phyloP scores from a whole-genome alignment of 2,797 vertebrate genomes.

The Aplochiton taeniatus region DNA sequence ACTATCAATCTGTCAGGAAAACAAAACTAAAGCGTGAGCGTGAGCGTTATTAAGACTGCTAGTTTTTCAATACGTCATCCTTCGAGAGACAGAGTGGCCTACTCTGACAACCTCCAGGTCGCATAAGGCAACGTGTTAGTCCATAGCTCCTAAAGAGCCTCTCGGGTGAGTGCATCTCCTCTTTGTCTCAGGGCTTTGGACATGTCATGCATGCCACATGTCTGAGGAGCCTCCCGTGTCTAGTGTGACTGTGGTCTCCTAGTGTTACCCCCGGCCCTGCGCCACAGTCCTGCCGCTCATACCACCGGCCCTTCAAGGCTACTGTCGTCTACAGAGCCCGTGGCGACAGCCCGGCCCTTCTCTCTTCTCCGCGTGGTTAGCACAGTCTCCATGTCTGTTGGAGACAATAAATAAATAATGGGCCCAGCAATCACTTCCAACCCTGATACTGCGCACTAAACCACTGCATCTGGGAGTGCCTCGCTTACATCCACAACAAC shows the following conservation, averaged over 20 bases:
- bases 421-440: constrained; percentile 71
- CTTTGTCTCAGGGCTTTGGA: neutral
- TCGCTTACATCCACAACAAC: constrained; percentile 59
- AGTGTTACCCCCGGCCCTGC: neutral
- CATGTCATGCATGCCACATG: too few relatives aligned
- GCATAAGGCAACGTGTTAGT: constrained; percentile 19
- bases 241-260: constrained; percentile 8
- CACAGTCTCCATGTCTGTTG: constrained; percentile 75
- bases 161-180: neutral
- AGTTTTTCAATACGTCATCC: too few relatives aligned
- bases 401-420: constrained; percentile 79
- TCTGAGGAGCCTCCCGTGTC: too few relatives aligned
- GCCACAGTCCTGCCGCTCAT: neutral
- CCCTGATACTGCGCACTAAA: constrained; percentile 64
- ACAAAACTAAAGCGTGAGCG: neutral
- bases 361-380: constrained; percentile 65
- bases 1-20: too few relatives aligned
- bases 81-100: too few relatives aligned
- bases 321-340: constrained; percentile 37
- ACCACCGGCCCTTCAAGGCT: neutral
- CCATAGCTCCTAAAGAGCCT: too few relatives aligned
- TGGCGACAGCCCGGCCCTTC: constrained; percentile 47
- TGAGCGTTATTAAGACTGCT: too few relatives aligned
- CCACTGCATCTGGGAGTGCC: constrained; percentile 70
- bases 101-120: constrained; percentile 38